A percentile compares a stretch with the other conserved stretches of the same genome.
Conservation (phyloP, 2,113 vertebrate species). For the Mus pahari region DNA sequence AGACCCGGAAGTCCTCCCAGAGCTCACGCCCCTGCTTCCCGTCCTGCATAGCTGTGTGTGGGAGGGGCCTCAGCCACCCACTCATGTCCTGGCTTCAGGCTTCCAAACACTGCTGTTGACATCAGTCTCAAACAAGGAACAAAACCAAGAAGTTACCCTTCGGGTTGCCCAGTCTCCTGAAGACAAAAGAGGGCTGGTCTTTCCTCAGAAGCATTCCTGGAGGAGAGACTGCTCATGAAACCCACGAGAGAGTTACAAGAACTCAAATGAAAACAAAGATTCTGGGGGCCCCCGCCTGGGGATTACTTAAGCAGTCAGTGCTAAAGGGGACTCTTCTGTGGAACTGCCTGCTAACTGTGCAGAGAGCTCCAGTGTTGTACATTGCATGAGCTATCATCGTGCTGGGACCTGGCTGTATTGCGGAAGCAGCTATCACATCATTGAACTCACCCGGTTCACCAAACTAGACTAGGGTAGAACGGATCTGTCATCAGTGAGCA, state of each 20-base stretch:
- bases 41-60: background rate
- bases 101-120: background rate
- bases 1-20: background rate
- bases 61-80: background rate
- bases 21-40: background rate
- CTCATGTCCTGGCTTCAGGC: background rate
- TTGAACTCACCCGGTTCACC: background rate
- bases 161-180: accelerated
- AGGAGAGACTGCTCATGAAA: background rate
- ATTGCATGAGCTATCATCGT: accelerated
- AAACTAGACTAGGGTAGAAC: background rate
- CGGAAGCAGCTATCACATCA: background rate
- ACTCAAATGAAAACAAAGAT: background rate
- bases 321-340: background rate
- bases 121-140: background rate
- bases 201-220: background rate
- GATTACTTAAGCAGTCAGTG: background rate
- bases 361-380: background rate
- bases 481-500: background rate
- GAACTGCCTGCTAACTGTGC: background rate
- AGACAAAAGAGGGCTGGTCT: background rate
- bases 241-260: background rate
- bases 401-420: background rate
- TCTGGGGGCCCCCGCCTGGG: background rate
- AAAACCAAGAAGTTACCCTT: background rate